phyloP scores from a whole-genome alignment of 2,797 vertebrate genomes.

The Australoheros facetus region DNA sequence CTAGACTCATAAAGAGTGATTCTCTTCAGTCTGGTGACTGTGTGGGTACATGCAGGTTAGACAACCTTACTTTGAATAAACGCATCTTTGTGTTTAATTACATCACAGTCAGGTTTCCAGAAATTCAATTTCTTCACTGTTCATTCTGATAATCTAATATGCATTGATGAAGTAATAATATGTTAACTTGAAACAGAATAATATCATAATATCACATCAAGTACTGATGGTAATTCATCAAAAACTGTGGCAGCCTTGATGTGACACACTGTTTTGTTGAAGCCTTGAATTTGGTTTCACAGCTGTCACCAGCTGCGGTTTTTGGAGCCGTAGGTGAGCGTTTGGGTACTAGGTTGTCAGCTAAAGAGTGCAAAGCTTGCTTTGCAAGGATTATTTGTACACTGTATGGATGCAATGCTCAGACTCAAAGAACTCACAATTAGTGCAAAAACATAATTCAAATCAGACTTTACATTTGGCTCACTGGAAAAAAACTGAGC shows the following conservation, averaged over 20 bases:
- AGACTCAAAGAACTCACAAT: not conserved
- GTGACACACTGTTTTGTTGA: too few species aligned
- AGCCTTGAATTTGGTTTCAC: too few species aligned
- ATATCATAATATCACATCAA: too few species aligned
- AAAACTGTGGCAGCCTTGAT: too few species aligned
- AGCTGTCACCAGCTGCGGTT: too few species aligned
- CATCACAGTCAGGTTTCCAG: not conserved
- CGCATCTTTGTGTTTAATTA: slow-evolving; percentile 33
- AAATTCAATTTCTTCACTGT: not conserved
- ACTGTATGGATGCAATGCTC: not conserved
- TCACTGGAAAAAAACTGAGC: not conserved
- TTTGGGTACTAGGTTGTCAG: not conserved
- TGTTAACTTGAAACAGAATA: not conserved
- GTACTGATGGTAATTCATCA: too few species aligned
- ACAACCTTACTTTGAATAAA: slow-evolving; percentile 17
- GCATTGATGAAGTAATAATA: not conserved
- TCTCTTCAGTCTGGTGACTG: not conserved
- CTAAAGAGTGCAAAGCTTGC: not conserved
- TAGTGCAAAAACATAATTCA: not conserved
- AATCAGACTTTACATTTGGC: not conserved
- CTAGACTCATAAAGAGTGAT: not conserved
- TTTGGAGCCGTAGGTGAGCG: too few species aligned
- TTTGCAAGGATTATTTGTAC: not conserved
- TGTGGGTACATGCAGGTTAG: slow-evolving; percentile 20
- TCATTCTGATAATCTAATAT: not conserved